Base-by-base conservation (phyloP, 2,888 invertebrate species). In the Drosophila meridionalis region DNA sequence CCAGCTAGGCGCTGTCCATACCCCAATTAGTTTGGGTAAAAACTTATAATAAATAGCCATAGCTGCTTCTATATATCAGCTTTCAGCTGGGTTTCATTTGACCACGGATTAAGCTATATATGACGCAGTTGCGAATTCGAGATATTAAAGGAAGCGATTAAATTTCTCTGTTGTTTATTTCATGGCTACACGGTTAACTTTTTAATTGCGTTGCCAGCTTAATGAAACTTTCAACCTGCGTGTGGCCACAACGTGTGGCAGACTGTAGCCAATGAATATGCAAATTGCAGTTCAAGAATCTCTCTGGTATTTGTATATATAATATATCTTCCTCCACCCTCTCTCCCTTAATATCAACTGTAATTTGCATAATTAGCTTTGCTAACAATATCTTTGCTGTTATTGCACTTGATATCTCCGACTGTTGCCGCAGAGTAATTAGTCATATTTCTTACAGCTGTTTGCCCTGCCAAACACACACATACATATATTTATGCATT, bases 291-390 rank as follows among this genome's bases (percentile, higher is more conserved):
- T 47, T 50, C 9, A 60, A 56, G n/a, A 58, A 60, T 30, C 12
- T 45, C 47, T 53, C 53, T n/a, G 7, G 3, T 7, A 42, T n/a
- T 42, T 42, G 42, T 7, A 11, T 34, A 2, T 11, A 36, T 9
- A 20, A 20, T 20, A 20, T 20, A 20, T 11, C 36, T 36, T 9
- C 36, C 1, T 36, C n/a, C 43, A 20, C 32, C n/a, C 28, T 28
- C 34, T 4, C 40, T 20, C 20, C 9, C 28, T 32, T 6, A 12
- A 28, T 26, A 45, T 11, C 38, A 60, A 36, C 45, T 43, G 40
- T 52, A 64, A 72, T 85, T 80, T 69, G 66, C 76, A 84, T 85
- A 84, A 85, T 82, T 75, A 72, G 70, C 73, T 40, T 48, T 70
- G 71, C 57, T 68, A 64, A 48, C 32, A 57, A 57, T 53, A 62